These are phyloP conservation scores for Trinectes maculatus DNA, from an alignment of 2,113 vertebrate genomes.

Conservation along the genomic window DNA sequence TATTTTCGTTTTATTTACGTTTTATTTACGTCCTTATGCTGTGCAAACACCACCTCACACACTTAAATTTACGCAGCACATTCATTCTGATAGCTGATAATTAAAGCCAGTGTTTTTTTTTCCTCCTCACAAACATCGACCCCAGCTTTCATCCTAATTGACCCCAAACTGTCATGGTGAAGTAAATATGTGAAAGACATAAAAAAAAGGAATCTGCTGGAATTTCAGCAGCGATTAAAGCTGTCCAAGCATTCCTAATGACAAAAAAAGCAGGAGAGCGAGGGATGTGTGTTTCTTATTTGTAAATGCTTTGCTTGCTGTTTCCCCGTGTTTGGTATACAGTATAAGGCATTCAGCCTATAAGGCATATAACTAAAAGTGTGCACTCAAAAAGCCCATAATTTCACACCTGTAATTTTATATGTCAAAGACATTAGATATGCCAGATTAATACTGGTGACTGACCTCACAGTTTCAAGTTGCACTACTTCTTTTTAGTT, in stretches of 20 bases:
- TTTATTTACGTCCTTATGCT: no score
- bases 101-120: slow-evolving; percentile 56
- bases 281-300: slow-evolving; percentile 44
- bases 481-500: neutral
- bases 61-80: slow-evolving; percentile 38
- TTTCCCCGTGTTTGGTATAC: slow-evolving; percentile 6
- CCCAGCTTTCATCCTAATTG: slow-evolving; percentile 65
- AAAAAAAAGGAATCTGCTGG: slow-evolving; percentile 36
- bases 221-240: slow-evolving; percentile 41
- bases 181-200: slow-evolving; percentile 55
- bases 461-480: neutral
- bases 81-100: slow-evolving; percentile 50
- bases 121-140: neutral
- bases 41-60: slow-evolving; percentile 28
- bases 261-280: slow-evolving; percentile 38
- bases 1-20: no score
- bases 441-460: neutral
- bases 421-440: neutral
- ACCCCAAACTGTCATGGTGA: slow-evolving; percentile 69
- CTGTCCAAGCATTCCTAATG: slow-evolving; percentile 48
- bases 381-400: no score
- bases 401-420: neutral
- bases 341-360: slow-evolving; percentile 10
- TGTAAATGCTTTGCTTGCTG: slow-evolving; percentile 39
- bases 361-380: no score